phyloP scores from a whole-genome alignment of 2,888 invertebrate species.

The Micropterix aruncella region DNA sequence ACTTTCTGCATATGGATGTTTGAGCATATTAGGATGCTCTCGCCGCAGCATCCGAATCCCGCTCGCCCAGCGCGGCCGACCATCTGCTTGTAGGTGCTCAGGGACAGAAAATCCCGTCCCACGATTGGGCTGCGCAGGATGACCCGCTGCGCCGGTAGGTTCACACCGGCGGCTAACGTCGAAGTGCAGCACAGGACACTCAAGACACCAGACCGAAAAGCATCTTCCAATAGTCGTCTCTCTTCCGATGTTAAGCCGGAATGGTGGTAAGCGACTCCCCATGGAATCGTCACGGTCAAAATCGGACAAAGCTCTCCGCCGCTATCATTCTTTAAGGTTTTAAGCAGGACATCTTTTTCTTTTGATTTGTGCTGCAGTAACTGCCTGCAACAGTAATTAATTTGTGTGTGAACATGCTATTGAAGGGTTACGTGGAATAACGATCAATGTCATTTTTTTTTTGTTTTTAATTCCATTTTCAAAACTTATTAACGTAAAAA shows the following conservation, averaged over 20 bases:
- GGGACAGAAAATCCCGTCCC: conserved; percentile 56
- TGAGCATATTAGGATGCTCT: conserved; percentile 74
- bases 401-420: too few species aligned
- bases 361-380: conserved; percentile 36
- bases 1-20: conserved; percentile 42
- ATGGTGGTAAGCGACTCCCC: conserved; percentile 90
- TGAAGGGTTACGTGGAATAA: too few species aligned
- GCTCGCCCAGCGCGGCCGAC: conserved; percentile 87
- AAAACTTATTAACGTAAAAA: too few species aligned
- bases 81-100: conserved; percentile 90
- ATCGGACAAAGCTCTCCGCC: conserved; percentile 49
- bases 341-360: conserved; percentile 45
- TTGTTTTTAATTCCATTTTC: too few species aligned
- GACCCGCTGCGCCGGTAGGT: conserved; percentile 85
- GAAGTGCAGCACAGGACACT: conserved; percentile 90
- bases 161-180: conserved; percentile 95
- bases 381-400: too few species aligned
- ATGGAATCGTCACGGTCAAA: conserved; percentile 51
- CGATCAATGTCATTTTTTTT: too few species aligned
- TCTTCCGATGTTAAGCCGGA: conserved; percentile 83
- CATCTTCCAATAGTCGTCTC: conserved; percentile 69
- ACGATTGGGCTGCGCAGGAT: conserved; percentile 76
- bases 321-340: conserved; percentile 51
- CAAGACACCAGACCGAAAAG: conserved; percentile 64
- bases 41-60: conserved; percentile 58